phyloP scores from a whole-genome alignment of 2,113 vertebrate species.

The Heliornis fulica region DNA sequence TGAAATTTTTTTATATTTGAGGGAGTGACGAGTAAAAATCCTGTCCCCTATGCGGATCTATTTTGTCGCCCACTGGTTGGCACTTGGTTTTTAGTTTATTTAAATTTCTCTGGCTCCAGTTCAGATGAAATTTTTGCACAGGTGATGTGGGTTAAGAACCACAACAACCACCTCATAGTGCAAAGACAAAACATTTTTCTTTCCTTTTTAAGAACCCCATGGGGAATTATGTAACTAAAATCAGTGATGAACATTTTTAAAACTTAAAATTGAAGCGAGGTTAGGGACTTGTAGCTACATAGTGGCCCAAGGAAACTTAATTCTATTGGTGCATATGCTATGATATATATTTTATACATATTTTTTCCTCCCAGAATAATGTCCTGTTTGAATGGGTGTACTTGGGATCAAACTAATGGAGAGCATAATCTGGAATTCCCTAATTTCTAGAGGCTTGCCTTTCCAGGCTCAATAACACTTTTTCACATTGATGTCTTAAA shows the following conservation, averaged over 20 bases:
- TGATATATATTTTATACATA: background rate
- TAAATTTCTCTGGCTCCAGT: background rate
- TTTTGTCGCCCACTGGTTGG: background rate
- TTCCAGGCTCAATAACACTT: background rate
- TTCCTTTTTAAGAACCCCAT: background rate
- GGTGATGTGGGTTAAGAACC: background rate
- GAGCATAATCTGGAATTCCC: background rate
- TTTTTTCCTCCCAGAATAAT: background rate
- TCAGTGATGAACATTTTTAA: background rate
- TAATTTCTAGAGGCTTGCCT: constrained; percentile 1
- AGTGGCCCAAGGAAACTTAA: background rate
- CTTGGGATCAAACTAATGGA: background rate
- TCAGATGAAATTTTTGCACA: background rate
- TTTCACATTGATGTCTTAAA: constrained; percentile 4
- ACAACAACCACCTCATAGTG: background rate
- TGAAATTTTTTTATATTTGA: background rate
- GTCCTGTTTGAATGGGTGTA: background rate
- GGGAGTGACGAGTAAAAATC: background rate
- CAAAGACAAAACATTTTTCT: background rate
- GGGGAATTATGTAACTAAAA: background rate
- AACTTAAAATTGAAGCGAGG: background rate
- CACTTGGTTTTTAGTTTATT: background rate
- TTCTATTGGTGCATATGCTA: background rate
- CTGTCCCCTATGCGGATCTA: background rate
- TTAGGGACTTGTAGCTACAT: background rate